Evolutionary conservation across 2,888 invertebrate genomes (phyloP), one percentile per base, ranked within the genome.

Genomic region (Caenorhabditis macrosperma): DNA sequence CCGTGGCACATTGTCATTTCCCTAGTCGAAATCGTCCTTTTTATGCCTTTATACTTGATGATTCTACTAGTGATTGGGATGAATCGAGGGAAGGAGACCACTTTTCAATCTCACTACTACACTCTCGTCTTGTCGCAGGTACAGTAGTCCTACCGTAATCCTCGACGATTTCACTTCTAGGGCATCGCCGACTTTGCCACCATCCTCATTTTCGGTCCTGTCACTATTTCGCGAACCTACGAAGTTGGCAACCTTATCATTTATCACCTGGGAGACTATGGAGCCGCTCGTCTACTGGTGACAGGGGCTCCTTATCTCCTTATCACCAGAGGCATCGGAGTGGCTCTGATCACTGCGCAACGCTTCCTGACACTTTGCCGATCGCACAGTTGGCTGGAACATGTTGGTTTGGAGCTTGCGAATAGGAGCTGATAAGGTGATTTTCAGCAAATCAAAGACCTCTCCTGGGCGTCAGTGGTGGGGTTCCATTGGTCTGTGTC

Each of bases 251-350:
- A 57, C 38, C 0, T 1, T 15, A 2, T 57, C 15, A 24, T 38
- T 15, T 57, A 24, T n/a, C 9, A 15, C 2, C 33, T 38, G 9
- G 38, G 24, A 10, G 35, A 55, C 9, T 35, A 20, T 12, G 57
- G 57, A 15, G 38, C 38, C 4, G 57, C 57, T 15, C 24, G 38
- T 1, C 41, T 57, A 5, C 38, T 38, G 20, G 35, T 20, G 12
- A 38, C 22, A 3, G 20, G 17, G 0, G 38, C 38, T 22, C 38
- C 57, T 3, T 38, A 38, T 24, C 57, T 57, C 22, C 38, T 57
- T 10, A 57, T 38, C 24, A 57, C 38, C 38, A 33, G 57, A 38
- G 24, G 35, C 6, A 38, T 57, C 24, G 57, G 57, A 24, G 57
- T 57, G 22, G 2, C 38, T 2, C 30, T 55, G 7, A 55, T 55